Base-by-base conservation (phyloP, 1,140 invertebrate genomes). In the Mesaphorura yosii region DNA sequence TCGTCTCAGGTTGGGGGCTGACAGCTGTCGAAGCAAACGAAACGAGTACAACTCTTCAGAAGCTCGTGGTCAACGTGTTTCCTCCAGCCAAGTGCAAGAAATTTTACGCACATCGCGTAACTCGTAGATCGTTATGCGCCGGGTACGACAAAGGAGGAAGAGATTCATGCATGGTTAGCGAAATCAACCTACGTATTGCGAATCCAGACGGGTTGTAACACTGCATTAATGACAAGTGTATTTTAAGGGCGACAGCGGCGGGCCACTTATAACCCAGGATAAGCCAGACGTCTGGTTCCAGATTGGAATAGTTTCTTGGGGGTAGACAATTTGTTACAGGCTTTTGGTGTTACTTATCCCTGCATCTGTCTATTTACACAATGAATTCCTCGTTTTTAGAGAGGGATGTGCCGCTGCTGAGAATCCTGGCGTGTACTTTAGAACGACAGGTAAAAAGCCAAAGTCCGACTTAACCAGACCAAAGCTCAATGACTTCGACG, bases 191-290 rank as follows among this genome's bases (percentile, higher is more conserved):
- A n/a, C n/a, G n/a, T n/a, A n/a, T n/a, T n/a, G n/a, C n/a, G n/a
- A n/a, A n/a, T n/a, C n/a, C n/a, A n/a, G n/a, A n/a, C n/a, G n/a
- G n/a, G n/a, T n/a, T n/a, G n/a, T n/a, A n/a, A n/a, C n/a, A n/a
- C n/a, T n/a, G n/a, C n/a, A n/a, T n/a, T n/a, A n/a, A n/a, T n/a
- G n/a, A n/a, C n/a, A n/a, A n/a, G n/a, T n/a, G n/a, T n/a, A n/a
- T n/a, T n/a, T n/a, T n/a, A n/a, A n/a, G n/a, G 60, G 60, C 1
- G 60, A 62, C 34, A 53, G 50, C 17, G 60, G 60, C 5, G 60
- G 56, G 27, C 60, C 60, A 6, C 34, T 62, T 15, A 27, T 59
- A 3, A 0, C 44, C 1, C 53, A 62, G 28, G 49, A 55, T 34
- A 12, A 20, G 17, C 26, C 4, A 14, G 47, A 57, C 19, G 48